Evolutionary conservation across 2,888 invertebrate species (phyloP).

Genomic region (Heliconius ismenius): DNA sequence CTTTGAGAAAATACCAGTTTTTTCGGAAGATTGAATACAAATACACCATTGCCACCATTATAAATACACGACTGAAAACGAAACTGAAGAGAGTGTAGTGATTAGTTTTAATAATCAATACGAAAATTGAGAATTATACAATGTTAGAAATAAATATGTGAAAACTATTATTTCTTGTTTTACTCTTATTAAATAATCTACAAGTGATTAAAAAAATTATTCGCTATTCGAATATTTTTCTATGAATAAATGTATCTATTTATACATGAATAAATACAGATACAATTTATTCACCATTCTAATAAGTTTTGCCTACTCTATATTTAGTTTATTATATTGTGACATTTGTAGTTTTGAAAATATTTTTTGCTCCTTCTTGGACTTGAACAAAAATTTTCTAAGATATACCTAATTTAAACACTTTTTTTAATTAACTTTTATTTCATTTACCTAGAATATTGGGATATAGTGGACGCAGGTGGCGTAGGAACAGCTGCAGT

Average conservation of each 20-base stretch:
- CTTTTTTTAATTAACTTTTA: not conserved
- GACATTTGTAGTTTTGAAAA: too few relatives aligned
- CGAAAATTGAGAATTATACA: not conserved
- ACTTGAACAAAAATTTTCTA: not conserved
- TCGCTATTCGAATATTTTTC: not conserved
- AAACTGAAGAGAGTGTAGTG: not conserved
- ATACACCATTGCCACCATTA: too few relatives aligned
- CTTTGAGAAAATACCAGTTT: too few relatives aligned
- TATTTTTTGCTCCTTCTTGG: not conserved
- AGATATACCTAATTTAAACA: not conserved
- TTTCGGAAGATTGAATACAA: too few relatives aligned
- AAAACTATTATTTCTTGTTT: too few relatives aligned
- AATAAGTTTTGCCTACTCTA: not conserved
- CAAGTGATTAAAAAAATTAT: not conserved
- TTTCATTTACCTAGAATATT: slow-evolving; percentile 80
- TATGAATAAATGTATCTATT: not conserved
- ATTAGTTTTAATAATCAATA: not conserved
- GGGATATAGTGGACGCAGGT: slow-evolving; percentile 79
- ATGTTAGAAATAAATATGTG: too few relatives aligned
- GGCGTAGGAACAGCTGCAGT: slow-evolving; percentile 86
- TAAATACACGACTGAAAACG: not conserved
- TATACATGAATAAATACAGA: not conserved
- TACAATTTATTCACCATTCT: not conserved
- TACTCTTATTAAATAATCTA: not conserved
- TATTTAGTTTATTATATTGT: not conserved